Evolutionary conservation across 2,888 invertebrate genomes (phyloP).

Genomic region (Dryobota labecula): DNA sequence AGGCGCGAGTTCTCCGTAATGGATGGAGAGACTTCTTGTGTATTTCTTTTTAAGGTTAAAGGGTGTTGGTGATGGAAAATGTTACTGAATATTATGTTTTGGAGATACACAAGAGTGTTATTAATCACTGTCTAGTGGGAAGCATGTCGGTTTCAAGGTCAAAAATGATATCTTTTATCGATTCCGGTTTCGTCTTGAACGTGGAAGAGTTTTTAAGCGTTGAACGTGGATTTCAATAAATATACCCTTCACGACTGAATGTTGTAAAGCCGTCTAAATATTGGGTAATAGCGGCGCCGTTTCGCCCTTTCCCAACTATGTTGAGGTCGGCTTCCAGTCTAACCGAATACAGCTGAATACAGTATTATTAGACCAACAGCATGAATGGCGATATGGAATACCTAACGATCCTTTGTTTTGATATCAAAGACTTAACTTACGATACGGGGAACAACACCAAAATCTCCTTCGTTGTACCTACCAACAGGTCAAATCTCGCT

Average conservation of each 20-base stretch:
- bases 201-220: not conserved
- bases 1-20: slow-evolving; percentile 43
- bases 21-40: slow-evolving; percentile 45
- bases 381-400: not conserved
- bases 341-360: too few species aligned
- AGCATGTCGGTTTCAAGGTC: not conserved
- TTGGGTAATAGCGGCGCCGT: not conserved
- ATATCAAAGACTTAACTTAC: too few species aligned
- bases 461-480: too few species aligned
- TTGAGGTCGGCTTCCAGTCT: too few species aligned
- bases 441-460: too few species aligned
- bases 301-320: too few species aligned
- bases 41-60: slow-evolving; percentile 41
- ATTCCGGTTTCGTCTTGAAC: not conserved
- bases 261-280: not conserved
- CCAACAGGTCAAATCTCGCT: too few species aligned
- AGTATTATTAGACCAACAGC: not conserved
- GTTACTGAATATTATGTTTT: not conserved
- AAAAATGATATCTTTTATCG: not conserved
- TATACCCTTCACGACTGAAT: not conserved
- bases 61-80: slow-evolving; percentile 15
- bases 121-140: not conserved
- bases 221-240: not conserved
- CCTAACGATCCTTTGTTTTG: not conserved
- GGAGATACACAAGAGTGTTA: not conserved